Evolutionary conservation across 2,888 invertebrate species (phyloP).

Genomic region (Vanessa cardui): DNA sequence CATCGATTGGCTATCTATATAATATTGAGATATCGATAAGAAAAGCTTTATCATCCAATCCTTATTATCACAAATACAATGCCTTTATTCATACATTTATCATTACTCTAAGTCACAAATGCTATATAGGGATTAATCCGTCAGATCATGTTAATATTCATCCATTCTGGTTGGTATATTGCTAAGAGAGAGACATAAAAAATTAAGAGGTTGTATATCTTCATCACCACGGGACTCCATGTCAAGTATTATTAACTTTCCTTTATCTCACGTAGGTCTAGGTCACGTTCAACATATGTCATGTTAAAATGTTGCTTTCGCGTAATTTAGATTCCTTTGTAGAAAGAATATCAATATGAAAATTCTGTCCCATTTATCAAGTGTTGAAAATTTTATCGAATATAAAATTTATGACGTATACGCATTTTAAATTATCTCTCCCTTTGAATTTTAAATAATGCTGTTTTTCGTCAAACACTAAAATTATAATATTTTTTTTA

Average conservation of each 20-base stretch:
- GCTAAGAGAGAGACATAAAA: neutral
- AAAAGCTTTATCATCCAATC: no score
- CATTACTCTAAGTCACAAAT: no score
- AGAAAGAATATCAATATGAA: constrained; percentile 15
- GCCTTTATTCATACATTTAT: no score
- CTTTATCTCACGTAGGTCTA: constrained; percentile 7
- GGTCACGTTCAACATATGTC: constrained; percentile 11
- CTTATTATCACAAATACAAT: no score
- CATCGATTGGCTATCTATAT: no score
- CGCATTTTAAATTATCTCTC: no score
- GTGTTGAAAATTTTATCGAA: neutral
- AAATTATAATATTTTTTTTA: no score
- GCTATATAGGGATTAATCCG: neutral
- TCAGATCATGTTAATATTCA: neutral
- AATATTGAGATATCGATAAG: no score
- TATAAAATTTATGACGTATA: neutral
- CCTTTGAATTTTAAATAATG: no score
- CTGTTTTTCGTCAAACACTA: no score
- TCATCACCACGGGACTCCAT: constrained; percentile 8
- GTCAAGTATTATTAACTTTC: constrained; percentile 12
- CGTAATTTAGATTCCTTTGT: constrained; percentile 16
- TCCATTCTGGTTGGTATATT: neutral
- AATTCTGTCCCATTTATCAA: constrained; percentile 1
- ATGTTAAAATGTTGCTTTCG: constrained; percentile 17
- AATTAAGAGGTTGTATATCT: constrained; percentile 6